Conservation (phyloP, 2,888 invertebrate genomes). For the Epinotia bilunana region DNA sequence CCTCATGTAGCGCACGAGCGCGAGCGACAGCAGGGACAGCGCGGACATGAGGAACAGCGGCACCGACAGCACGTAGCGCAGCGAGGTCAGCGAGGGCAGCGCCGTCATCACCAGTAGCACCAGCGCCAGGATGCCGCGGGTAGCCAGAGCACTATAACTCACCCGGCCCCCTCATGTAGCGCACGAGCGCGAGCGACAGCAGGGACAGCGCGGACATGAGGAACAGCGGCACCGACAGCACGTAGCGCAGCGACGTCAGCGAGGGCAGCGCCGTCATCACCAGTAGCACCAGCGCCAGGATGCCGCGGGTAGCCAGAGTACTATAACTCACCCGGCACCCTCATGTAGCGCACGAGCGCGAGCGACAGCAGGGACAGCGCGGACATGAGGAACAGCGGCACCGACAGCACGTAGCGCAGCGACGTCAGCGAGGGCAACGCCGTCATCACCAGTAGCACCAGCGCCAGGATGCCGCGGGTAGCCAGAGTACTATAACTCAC, state of each 20-base stretch:
- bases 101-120: too few relatives aligned
- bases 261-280: constrained; percentile 53
- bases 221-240: constrained; percentile 61
- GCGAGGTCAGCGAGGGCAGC: too few relatives aligned
- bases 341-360: constrained; percentile 56
- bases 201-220: constrained; percentile 55
- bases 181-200: constrained; percentile 58
- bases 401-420: constrained; percentile 36
- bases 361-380: constrained; percentile 55
- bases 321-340: constrained; percentile 60
- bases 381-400: constrained; percentile 62
- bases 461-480: constrained; percentile 49
- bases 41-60: too few relatives aligned
- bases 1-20: too few relatives aligned
- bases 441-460: too few relatives aligned
- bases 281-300: constrained; percentile 50
- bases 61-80: too few relatives aligned
- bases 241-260: constrained; percentile 58
- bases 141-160: constrained; percentile 40
- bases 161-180: constrained; percentile 63
- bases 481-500: constrained; percentile 52
- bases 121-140: too few relatives aligned
- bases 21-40: too few relatives aligned
- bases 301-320: constrained; percentile 48
- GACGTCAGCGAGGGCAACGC: too few relatives aligned